A percentile compares a stretch with the other conserved stretches of the same genome.
These are phyloP conservation scores for Aegypius monachus DNA, from an alignment of 2,113 vertebrate species.

Conservation along the genomic window DNA sequence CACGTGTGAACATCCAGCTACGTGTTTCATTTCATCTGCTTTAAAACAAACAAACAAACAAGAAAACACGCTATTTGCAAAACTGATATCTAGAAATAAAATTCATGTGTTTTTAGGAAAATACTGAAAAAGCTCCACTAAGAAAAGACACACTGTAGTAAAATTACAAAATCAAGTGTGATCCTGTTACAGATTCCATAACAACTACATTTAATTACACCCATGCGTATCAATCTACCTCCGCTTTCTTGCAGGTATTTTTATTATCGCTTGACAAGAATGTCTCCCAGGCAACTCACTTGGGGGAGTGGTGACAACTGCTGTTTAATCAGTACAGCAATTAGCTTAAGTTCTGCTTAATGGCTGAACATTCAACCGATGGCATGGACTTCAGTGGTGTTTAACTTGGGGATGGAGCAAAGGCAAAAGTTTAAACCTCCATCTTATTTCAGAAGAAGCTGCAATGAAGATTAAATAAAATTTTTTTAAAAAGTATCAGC, in stretches of 20 bases:
- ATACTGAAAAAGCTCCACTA: background rate
- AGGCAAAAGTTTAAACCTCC: background rate
- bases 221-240: background rate
- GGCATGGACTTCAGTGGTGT: background rate
- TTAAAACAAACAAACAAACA: background rate
- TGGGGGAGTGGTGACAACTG: background rate
- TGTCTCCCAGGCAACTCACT: conserved; percentile 17
- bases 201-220: background rate
- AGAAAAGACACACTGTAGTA: background rate
- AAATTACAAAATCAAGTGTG: background rate
- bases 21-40: background rate
- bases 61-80: background rate
- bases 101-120: background rate
- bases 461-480: background rate
- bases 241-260: background rate
- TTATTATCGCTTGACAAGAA: background rate
- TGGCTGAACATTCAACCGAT: background rate
- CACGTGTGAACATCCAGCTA: background rate
- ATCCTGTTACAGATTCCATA: background rate
- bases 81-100: background rate
- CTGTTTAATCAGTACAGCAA: background rate
- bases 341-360: background rate
- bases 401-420: background rate
- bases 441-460: background rate
- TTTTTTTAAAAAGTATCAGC: too few relatives aligned